Evolutionary conservation across 2,797 vertebrate species (phyloP).

Genomic region (Phoxinus dragarum): DNA sequence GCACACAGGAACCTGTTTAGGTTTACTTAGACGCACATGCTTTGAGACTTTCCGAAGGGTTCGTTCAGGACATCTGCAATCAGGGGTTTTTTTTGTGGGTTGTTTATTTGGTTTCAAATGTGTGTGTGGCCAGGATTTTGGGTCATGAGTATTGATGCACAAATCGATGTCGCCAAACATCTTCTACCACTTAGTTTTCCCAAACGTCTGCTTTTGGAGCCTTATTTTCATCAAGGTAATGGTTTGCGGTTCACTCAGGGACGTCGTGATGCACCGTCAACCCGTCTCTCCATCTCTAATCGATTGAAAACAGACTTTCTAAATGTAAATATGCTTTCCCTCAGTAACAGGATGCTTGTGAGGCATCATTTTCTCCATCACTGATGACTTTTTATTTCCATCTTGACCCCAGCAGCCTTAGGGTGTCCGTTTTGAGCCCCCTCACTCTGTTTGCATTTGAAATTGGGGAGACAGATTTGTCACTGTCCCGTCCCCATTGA

Average conservation of each 20-base stretch:
- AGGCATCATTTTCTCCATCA: slow-evolving; percentile 1
- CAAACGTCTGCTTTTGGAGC: slow-evolving; percentile 30
- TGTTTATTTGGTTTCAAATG: slow-evolving; percentile 29
- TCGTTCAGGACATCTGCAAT: slow-evolving; percentile 40
- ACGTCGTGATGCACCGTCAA: slow-evolving; percentile 12
- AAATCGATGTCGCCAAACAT: slow-evolving; percentile 36
- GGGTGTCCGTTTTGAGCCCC: not conserved
- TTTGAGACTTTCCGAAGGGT: slow-evolving; percentile 38
- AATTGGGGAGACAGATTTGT: not conserved
- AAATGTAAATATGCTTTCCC: slow-evolving; percentile 43
- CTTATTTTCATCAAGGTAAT: slow-evolving; percentile 41
- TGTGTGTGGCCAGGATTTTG: slow-evolving; percentile 28
- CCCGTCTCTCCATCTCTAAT: slow-evolving; percentile 26
- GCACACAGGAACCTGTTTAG: slow-evolving; percentile 28
- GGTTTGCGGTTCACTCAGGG: slow-evolving; percentile 37
- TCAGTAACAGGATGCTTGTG: slow-evolving; percentile 17
- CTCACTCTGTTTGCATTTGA: not conserved
- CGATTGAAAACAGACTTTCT: slow-evolving; percentile 33
- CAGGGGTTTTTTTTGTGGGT: slow-evolving; percentile 8
- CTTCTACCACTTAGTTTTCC: slow-evolving; percentile 43
- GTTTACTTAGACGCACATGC: slow-evolving; percentile 32
- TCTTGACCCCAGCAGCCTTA: not conserved
- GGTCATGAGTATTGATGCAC: slow-evolving; percentile 32
- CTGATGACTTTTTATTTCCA: slow-evolving; percentile 34
- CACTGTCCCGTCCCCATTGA: slow-evolving; percentile 52